Conservation (phyloP, 2,797 vertebrate species). For the Hoplostethus atlanticus region DNA sequence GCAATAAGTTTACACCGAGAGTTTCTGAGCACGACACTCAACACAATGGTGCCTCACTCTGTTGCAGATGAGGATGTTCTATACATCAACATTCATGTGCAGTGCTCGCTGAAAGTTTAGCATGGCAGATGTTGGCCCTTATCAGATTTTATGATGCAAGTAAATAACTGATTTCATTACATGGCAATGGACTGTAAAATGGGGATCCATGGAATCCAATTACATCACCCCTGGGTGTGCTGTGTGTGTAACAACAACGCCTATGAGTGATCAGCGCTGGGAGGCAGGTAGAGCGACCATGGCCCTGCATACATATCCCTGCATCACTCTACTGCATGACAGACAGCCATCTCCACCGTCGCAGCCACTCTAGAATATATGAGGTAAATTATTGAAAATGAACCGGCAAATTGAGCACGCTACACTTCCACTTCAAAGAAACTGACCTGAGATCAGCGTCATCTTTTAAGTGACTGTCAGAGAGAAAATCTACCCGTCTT, state of each 20-base stretch:
- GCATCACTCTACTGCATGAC: slow-evolving; percentile 37
- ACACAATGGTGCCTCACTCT: slow-evolving; percentile 2
- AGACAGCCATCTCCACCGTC: slow-evolving; percentile 35
- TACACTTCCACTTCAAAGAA: slow-evolving; percentile 71
- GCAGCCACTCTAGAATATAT: slow-evolving; percentile 30
- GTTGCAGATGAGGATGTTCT: slow-evolving; percentile 30
- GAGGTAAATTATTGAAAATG: slow-evolving; percentile 79
- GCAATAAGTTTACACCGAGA: slow-evolving; percentile 36
- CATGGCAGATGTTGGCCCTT: slow-evolving; percentile 74
- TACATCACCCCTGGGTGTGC: slow-evolving; percentile 75
- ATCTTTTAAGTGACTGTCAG: slow-evolving; percentile 53
- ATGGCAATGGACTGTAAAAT: slow-evolving; percentile 79
- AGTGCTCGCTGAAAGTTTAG: slow-evolving; percentile 65
- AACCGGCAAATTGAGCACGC: slow-evolving; percentile 73
- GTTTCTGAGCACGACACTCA: slow-evolving; percentile 20
- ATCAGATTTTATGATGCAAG: slow-evolving; percentile 79
- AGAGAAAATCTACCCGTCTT: slow-evolving; percentile 36
- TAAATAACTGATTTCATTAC: slow-evolving; percentile 84
- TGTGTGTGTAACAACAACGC: slow-evolving; percentile 59
- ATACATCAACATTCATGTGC: slow-evolving; percentile 71
- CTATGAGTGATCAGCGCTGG: slow-evolving; percentile 61
- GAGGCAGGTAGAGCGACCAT: slow-evolving; percentile 54
- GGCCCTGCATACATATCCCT: slow-evolving; percentile 59
- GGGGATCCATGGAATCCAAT: slow-evolving; percentile 78
- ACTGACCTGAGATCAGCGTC: slow-evolving; percentile 64